Conservation (phyloP, 2,797 vertebrate genomes). For the Poeciliopsis turneri region DNA sequence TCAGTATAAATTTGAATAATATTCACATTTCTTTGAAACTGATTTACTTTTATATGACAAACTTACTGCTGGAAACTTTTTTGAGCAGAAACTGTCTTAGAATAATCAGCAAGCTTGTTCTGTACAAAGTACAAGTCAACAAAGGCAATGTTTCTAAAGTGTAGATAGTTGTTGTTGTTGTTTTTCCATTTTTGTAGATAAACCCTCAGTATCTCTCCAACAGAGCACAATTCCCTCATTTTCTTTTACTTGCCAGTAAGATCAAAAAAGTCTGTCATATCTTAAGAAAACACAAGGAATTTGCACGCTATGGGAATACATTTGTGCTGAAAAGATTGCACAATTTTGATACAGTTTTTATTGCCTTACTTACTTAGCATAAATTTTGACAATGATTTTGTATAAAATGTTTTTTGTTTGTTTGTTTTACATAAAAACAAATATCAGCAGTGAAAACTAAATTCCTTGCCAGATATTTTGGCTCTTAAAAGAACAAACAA, state of each 20-base stretch:
- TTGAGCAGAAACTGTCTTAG: conserved; percentile 1
- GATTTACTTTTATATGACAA: conserved; percentile 4
- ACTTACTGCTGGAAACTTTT: background rate
- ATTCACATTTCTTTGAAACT: background rate
- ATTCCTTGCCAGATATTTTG: background rate
- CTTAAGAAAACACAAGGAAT: background rate
- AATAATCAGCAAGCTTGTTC: conserved; percentile 1
- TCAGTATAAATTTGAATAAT: background rate
- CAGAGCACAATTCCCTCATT: background rate
- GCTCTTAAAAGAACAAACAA: conserved; percentile 8
- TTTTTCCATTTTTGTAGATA: conserved; percentile 2
- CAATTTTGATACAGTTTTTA: background rate
- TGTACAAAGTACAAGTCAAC: background rate
- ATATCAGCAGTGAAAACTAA: conserved; percentile 6
- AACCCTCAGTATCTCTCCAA: background rate
- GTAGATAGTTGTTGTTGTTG: conserved; percentile 6
- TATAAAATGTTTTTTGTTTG: background rate
- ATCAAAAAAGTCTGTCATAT: background rate
- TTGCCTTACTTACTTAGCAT: background rate
- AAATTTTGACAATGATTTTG: background rate
- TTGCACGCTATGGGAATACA: background rate
- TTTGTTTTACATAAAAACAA: background rate
- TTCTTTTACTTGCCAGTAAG: background rate
- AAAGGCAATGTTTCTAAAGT: background rate
- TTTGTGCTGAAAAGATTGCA: background rate